A percentile compares a stretch with the other conserved stretches of the same genome.
Evolutionary conservation across 2,888 invertebrate species (phyloP).

Genomic region (Hirudinaria manillensis): DNA sequence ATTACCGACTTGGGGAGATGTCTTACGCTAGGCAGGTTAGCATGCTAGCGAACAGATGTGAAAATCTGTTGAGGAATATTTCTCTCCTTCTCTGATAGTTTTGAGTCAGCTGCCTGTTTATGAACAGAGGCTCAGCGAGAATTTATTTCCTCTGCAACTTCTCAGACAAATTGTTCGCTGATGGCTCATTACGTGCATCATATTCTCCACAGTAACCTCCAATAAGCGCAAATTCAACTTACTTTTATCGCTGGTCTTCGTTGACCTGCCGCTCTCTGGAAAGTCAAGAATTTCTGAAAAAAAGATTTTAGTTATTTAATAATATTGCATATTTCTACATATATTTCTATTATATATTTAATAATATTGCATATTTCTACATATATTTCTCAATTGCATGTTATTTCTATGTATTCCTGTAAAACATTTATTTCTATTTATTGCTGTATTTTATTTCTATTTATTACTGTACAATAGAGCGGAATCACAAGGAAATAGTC

Average conservation of each 20-base stretch:
- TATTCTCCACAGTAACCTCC: neutral
- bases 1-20: too few relatives aligned
- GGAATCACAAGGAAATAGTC: too few relatives aligned
- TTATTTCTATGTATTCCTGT: too few relatives aligned
- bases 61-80: constrained; percentile 1
- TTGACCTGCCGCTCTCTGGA: neutral
- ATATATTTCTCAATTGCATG: too few relatives aligned
- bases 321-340: too few relatives aligned
- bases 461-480: too few relatives aligned
- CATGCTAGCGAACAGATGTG: constrained; percentile 16
- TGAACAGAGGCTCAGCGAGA: neutral
- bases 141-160: constrained; percentile 1
- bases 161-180: constrained; percentile 8
- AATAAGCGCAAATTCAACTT: neutral
- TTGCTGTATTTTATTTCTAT: too few relatives aligned
- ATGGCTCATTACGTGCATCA: neutral
- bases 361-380: too few relatives aligned
- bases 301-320: neutral
- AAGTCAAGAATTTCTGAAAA: neutral
- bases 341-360: too few relatives aligned
- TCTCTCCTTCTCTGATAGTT: neutral
- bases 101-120: constrained; percentile 8
- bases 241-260: neutral
- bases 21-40: constrained; percentile 3
- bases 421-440: too few relatives aligned